Conservation (phyloP, 2,888 invertebrate species). For the Aproaerema taeniolella region DNA sequence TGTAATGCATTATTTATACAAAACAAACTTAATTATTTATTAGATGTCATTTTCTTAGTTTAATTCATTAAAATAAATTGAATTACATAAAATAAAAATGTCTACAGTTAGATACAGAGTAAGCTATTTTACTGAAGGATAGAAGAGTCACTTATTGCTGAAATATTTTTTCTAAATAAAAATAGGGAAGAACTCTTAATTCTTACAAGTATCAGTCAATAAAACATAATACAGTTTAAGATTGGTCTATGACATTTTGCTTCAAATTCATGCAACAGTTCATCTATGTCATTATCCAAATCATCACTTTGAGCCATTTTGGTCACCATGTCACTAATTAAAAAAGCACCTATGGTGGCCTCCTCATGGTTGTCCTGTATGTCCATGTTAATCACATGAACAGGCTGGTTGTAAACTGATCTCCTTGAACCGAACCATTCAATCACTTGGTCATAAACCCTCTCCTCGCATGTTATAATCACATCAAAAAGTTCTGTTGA, state of each 20-base stretch:
- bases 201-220: slow-evolving; percentile 43
- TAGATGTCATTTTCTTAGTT: neutral
- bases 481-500: slow-evolving; percentile 95
- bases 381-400: slow-evolving; percentile 98
- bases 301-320: slow-evolving; percentile 94
- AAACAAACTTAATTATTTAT: neutral
- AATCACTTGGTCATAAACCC: slow-evolving; percentile 98
- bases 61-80: neutral
- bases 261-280: slow-evolving; percentile 96
- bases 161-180: neutral
- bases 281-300: slow-evolving; percentile 98
- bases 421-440: slow-evolving; percentile 93
- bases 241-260: slow-evolving; percentile 90
- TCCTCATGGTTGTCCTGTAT: slow-evolving; percentile 99
- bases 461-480: slow-evolving; percentile 97
- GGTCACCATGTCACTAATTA: slow-evolving; percentile 96
- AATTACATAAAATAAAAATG: neutral
- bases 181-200: neutral
- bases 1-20: neutral
- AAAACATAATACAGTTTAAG: slow-evolving; percentile 96
- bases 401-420: slow-evolving; percentile 89
- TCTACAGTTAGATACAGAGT: neutral
- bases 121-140: neutral
- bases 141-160: neutral
- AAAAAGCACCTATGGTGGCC: slow-evolving; percentile 98